Base-by-base conservation (phyloP, 2,797 vertebrate species). In the Artibeus lituratus region DNA sequence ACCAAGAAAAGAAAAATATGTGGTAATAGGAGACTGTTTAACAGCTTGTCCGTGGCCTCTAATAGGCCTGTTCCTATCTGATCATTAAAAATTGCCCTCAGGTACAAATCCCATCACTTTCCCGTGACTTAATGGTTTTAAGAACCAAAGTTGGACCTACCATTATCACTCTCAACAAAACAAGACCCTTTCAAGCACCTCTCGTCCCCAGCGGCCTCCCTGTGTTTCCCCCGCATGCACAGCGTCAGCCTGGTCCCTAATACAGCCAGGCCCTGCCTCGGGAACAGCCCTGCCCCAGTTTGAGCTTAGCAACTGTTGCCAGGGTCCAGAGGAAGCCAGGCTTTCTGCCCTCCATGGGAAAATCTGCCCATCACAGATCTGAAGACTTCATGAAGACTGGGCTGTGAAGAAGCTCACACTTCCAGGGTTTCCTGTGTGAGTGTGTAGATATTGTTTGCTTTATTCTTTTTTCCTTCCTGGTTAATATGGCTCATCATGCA, bases 1-100 rank as follows among this genome's bases (percentile, higher is more conserved):
- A 37, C 59, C 49, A 87, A 92, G 51, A 83, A 94, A 87, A 90
- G 62, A 86, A 96, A 87, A 59, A 55, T 76, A 22, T 6, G 6
- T 82, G 65, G 16, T 39, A 47, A 62, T 57, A 59, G 44, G 85
- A 87, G 72, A 85, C 51, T 51, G n/a, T 91, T 82, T 39, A 47
- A 65, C n/a, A 73, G 32, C 32, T 81, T 74, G 22, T 81, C 42
- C 57, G 21, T 51, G 18, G 37, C 22, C 87, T 78, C 0, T 42
- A 37, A 14, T 76, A 24, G 10, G 44, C 77, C 12, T 62, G 7
- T 69, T 29, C 44, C 51, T 62, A 39, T 44, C 12, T 76, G 81
- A 69, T 84, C 59, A 91, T 77, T 92, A 37, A 90, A 93, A 90
- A 82, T 37, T 69, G 19, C 24, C 77, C 19, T 88, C 29, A 49